Percentiles rank a stretch among this genome's conserved stretches.
These are phyloP conservation scores for Cephonodes hylas DNA, from an alignment of 2,888 invertebrate species.

Conservation along the genomic window DNA sequence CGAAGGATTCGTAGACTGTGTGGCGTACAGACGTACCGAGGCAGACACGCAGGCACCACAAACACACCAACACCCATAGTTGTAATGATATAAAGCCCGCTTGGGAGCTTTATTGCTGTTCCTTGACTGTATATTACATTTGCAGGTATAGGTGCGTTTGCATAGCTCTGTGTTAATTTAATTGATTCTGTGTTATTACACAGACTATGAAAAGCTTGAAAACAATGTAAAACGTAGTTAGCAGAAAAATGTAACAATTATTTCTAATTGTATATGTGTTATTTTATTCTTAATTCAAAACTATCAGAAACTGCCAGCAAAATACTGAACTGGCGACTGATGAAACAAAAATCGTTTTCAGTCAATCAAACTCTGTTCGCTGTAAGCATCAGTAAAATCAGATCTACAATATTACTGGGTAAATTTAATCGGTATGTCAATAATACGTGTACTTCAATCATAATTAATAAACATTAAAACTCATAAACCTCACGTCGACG, in stretches of 20 bases:
- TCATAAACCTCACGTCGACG: not conserved
- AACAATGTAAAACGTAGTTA: too few species aligned
- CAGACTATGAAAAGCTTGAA: too few species aligned
- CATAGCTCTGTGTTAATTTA: not conserved
- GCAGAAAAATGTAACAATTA: too few species aligned
- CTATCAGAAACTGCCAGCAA: too few species aligned
- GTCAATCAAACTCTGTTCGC: too few species aligned
- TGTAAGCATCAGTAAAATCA: too few species aligned
- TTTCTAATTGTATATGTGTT: too few species aligned
- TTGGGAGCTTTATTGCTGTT: not conserved
- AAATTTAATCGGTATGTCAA: not conserved
- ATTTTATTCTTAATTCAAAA: too few species aligned
- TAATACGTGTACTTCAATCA: not conserved
- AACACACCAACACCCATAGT: not conserved
- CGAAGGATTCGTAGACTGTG: constrained; percentile 29
- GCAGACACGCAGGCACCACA: constrained; percentile 28
- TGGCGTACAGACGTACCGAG: constrained; percentile 22
- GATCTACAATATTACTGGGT: not conserved
- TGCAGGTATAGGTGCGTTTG: not conserved
- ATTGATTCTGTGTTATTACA: too few species aligned
- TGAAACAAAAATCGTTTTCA: too few species aligned
- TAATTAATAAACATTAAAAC: constrained; percentile 10
- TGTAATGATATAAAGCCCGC: not conserved
- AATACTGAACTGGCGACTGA: too few species aligned
- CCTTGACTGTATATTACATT: not conserved